phyloP scores from a whole-genome alignment of 2,113 vertebrate species.

The Tetrax tetrax region DNA sequence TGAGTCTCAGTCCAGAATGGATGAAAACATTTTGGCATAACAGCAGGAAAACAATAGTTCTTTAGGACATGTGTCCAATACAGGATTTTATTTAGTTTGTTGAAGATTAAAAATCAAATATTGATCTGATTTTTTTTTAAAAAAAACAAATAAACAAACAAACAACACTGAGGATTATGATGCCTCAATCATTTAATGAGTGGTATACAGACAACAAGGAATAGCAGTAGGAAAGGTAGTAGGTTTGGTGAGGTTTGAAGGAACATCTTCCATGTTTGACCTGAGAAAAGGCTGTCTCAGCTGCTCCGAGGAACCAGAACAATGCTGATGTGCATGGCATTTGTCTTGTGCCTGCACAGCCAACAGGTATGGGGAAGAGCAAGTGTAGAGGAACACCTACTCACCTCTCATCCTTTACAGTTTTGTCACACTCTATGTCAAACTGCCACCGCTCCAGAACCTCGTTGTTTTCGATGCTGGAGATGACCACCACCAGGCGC shows the following conservation, averaged over 20 bases:
- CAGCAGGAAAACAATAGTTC: not conserved
- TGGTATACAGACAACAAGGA: not conserved
- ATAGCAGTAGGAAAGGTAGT: not conserved
- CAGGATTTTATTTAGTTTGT: not conserved
- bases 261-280: not conserved
- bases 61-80: accelerated
- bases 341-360: not conserved
- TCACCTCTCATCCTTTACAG: conserved; percentile 84
- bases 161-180: not conserved
- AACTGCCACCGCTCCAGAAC: conserved; percentile 97
- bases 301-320: not conserved
- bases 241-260: not conserved
- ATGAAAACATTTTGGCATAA: not conserved
- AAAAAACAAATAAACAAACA: not conserved
- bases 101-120: not conserved
- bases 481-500: conserved; percentile 93
- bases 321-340: accelerated
- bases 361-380: accelerated
- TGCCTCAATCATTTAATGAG: not conserved
- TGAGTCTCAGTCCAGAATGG: not conserved
- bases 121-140: not conserved
- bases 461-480: conserved; percentile 87
- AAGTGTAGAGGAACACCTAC: accelerated
- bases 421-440: conserved; percentile 94
- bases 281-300: accelerated